Percentiles rank a stretch among this genome's conserved stretches.
Conservation (phyloP, 2,888 invertebrate species). For the Scaeva pyrastri region DNA sequence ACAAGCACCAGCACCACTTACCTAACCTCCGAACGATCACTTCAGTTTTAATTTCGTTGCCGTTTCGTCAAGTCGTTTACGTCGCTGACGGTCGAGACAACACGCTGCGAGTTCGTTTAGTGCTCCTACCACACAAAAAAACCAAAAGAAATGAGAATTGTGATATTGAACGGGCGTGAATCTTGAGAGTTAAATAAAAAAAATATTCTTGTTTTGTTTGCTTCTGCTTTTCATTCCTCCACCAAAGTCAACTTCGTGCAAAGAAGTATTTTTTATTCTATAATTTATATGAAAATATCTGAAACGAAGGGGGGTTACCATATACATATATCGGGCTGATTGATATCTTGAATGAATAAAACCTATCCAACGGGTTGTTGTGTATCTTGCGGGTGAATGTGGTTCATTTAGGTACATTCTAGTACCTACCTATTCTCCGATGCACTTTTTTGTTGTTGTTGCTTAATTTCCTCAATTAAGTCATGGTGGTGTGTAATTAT, state of each 20-base stretch:
- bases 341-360: slow-evolving; percentile 46
- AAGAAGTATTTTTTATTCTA: slow-evolving; percentile 32
- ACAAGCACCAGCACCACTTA: no score
- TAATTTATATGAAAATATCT: slow-evolving; percentile 48
- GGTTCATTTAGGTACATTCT: slow-evolving; percentile 56
- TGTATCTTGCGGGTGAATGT: slow-evolving; percentile 66
- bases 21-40: slow-evolving; percentile 17
- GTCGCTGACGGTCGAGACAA: not conserved
- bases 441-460: slow-evolving; percentile 37
- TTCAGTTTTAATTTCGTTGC: slow-evolving; percentile 47
- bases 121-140: not conserved
- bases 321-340: not conserved
- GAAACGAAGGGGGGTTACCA: slow-evolving; percentile 7
- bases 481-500: slow-evolving; percentile 51
- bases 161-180: slow-evolving; percentile 61
- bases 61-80: slow-evolving; percentile 34
- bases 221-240: slow-evolving; percentile 30
- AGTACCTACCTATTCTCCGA: not conserved
- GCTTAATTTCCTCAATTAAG: slow-evolving; percentile 28
- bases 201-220: slow-evolving; percentile 58
- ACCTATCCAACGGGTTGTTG: slow-evolving; percentile 66
- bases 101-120: not conserved
- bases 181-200: slow-evolving; percentile 47
- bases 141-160: slow-evolving; percentile 23
- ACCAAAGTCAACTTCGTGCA: slow-evolving; percentile 31